A percentile compares a stretch with the other conserved stretches of the same genome.
phyloP scores from a whole-genome alignment of 2,113 vertebrate genomes.

The Paralichthys olivaceus region DNA sequence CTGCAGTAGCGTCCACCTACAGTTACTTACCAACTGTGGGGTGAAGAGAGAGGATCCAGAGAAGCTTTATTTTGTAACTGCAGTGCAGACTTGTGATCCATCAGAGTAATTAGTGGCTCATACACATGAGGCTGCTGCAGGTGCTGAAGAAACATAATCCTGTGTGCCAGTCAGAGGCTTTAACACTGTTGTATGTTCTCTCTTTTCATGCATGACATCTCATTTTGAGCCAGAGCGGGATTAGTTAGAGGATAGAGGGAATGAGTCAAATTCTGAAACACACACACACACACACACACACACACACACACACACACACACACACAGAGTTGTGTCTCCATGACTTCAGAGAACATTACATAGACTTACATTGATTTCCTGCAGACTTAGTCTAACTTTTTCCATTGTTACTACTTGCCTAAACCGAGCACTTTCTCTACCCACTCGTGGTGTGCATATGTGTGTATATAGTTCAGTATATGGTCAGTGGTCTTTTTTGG shows the following conservation, averaged over 20 bases:
- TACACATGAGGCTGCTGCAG: slow-evolving; percentile 30
- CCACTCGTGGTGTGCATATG: no score
- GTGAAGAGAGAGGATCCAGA: background rate
- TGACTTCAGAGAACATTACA: no score
- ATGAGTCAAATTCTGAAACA: slow-evolving; percentile 19
- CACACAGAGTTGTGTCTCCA: no score
- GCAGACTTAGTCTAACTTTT: no score
- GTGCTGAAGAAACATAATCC: slow-evolving; percentile 58
- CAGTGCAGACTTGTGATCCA: slow-evolving; percentile 29
- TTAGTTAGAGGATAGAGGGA: slow-evolving; percentile 37
- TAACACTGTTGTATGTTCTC: slow-evolving; percentile 35
- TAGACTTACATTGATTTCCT: no score
- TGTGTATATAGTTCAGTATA: no score
- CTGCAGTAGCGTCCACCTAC: background rate
- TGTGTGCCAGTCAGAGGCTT: slow-evolving; percentile 53
- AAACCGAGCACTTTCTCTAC: no score
- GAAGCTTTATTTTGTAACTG: background rate
- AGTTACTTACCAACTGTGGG: slow-evolving; percentile 2
- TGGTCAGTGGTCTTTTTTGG: no score
- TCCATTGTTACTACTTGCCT: no score
- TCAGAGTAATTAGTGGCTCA: slow-evolving; percentile 39
- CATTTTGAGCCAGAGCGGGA: slow-evolving; percentile 28
- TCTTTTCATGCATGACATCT: slow-evolving; percentile 34
- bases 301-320: background rate
- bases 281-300: background rate